Percentiles rank a stretch among this genome's conserved stretches.
Evolutionary conservation across 2,888 invertebrate species (phyloP).

Genomic region (Philopedon plagiatum): DNA sequence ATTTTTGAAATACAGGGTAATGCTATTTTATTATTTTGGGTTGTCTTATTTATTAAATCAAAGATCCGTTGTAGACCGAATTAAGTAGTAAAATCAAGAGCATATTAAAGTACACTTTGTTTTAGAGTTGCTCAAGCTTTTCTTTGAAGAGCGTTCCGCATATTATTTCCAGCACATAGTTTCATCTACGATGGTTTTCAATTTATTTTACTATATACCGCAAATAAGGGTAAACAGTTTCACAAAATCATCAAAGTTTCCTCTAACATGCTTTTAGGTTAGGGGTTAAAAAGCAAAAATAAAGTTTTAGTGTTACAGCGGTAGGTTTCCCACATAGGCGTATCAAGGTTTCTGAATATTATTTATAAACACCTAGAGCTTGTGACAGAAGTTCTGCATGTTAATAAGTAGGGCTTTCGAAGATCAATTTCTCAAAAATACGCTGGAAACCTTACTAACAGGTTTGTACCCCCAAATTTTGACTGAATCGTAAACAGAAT

Average conservation of each 20-base stretch:
- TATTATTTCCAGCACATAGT: not conserved
- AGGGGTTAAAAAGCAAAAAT: constrained; percentile 30
- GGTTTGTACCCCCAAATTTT: too few species aligned
- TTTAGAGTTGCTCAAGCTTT: not conserved
- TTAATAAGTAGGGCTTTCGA: too few species aligned
- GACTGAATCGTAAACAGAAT: too few species aligned
- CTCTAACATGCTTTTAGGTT: constrained; percentile 36
- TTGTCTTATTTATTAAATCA: too few species aligned
- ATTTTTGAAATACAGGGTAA: too few species aligned
- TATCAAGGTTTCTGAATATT: not conserved
- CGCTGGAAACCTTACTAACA: too few species aligned
- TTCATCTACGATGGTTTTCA: constrained; percentile 8
- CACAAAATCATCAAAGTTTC: constrained; percentile 36
- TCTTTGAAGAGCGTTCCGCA: not conserved
- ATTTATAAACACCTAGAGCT: not conserved
- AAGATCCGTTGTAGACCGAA: not conserved
- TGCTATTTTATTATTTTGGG: too few species aligned
- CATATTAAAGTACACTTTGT: not conserved
- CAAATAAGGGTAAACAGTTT: constrained; percentile 28
- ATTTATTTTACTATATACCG: constrained; percentile 1
- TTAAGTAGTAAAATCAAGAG: not conserved
- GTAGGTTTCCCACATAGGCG: not conserved
- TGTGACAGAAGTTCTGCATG: too few species aligned
- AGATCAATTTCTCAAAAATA: too few species aligned
- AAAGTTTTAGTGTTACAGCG: constrained; percentile 14